Evolutionary conservation across 2,888 invertebrate genomes (phyloP).

Genomic region (Galeopsomyia nigrocyanea): DNA sequence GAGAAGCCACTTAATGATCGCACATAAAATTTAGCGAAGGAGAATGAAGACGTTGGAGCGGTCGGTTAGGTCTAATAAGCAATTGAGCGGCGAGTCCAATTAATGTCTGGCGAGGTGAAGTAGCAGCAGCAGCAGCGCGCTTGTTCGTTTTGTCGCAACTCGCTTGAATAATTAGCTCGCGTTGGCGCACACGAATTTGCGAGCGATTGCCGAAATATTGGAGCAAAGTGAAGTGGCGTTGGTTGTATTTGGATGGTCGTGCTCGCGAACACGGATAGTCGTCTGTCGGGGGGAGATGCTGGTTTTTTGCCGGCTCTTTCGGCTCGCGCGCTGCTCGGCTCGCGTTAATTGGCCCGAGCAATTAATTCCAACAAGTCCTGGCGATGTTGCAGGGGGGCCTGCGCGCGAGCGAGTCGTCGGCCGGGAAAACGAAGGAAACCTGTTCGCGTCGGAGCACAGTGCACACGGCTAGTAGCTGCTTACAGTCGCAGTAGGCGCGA

Average conservation of each 20-base stretch:
- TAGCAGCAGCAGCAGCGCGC: constrained; percentile 20
- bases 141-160: constrained; percentile 44
- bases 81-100: constrained; percentile 44
- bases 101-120: constrained; percentile 37
- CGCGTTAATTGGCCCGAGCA: constrained; percentile 67
- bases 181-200: background rate
- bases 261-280: no score
- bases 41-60: constrained; percentile 44
- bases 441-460: no score
- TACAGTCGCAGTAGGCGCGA: no score
- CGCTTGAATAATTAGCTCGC: constrained; percentile 53
- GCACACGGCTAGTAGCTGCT: no score
- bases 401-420: constrained; percentile 1
- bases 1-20: constrained; percentile 46
- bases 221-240: no score
- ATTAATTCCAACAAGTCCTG: constrained; percentile 68
- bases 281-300: no score
- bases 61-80: constrained; percentile 44
- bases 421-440: constrained; percentile 47
- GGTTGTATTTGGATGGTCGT: no score
- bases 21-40: constrained; percentile 47
- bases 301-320: constrained; percentile 14
- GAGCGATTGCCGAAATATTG: no score
- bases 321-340: constrained; percentile 46
- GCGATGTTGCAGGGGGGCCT: constrained; percentile 38